Evolutionary conservation across 2,797 vertebrate genomes (phyloP), one percentile per base, ranked within the genome.

Genomic region (Arrhamphus sclerolepis): DNA sequence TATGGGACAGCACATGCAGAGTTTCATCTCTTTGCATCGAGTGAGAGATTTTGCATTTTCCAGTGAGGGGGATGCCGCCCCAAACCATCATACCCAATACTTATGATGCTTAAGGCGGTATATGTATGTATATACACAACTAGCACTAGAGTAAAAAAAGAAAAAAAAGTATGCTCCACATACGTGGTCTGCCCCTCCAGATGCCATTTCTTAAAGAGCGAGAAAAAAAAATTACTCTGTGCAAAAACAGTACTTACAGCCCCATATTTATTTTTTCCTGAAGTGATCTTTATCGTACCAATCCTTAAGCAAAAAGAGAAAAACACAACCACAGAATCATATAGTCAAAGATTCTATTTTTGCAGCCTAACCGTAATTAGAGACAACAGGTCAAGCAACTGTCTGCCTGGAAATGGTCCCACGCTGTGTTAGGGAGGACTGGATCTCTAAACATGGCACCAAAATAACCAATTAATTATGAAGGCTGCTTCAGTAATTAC

Each of bases 391-490:
- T 62, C 41, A 3, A 42, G 72, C 26, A 62, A 72, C 60, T 42
- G 79, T 81, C 74, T 75, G 80, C 75, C 53, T 81, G 53, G 55
- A 80, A 72, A 44, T 7, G 17, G 64, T 82, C 84, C 73, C 87
- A 88, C 50, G 64, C 73, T 78, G 69, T 14, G 48, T 72, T 82
- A 46, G 62, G 63, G 64, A 62, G 52, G 40, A 44, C 52, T 34
- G 57, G 42, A 64, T 69, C 71, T 82, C 75, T 77, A 80, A 87
- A 86, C 75, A 77, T 1, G 22, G 76, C 56, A 56, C 67, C 53
- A 41, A 79, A 85, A 83, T 84, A 67, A 75, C 73, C 63, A 55
- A 89, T 88, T 81, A 77, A 86, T 81, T 76, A 70, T 28, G 26
- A 50, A 50, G 47, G 57, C 34, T 1, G 72, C 77, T 77, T 77